Conservation (phyloP, 1,140 invertebrate genomes). For the Zaprionus taronus region DNA sequence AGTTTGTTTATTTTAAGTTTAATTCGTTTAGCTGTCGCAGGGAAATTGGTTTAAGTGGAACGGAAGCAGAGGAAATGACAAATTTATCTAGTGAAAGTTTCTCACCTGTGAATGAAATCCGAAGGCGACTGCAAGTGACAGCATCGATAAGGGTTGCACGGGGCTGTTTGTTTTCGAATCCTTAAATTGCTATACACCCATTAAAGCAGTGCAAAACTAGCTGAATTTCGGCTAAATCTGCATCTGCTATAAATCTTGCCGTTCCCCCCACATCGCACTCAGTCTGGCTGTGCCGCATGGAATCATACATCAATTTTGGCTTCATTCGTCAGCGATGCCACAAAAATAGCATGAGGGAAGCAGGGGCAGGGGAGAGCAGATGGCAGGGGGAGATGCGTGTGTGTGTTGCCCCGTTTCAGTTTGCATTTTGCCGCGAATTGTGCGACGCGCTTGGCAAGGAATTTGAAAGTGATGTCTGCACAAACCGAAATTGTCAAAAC, state of each 20-base stretch:
- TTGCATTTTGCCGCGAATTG: slow-evolving; percentile 44
- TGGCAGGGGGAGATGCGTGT: neutral
- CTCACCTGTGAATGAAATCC: slow-evolving; percentile 38
- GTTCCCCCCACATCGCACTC: neutral
- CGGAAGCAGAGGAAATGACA: slow-evolving; percentile 24
- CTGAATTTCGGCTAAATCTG: slow-evolving; percentile 27
- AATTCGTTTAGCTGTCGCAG: slow-evolving; percentile 60
- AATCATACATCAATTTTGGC: slow-evolving; percentile 78
- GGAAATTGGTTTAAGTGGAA: slow-evolving; percentile 67
- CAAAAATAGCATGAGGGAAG: slow-evolving; percentile 49
- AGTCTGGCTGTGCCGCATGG: slow-evolving; percentile 11
- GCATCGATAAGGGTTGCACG: slow-evolving; percentile 24
- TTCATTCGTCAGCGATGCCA: slow-evolving; percentile 73
- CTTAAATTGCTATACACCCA: neutral
- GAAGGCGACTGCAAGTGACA: slow-evolving; percentile 38
- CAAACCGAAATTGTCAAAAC: slow-evolving; percentile 78
- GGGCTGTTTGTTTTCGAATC: neutral
- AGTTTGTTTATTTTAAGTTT: slow-evolving; percentile 76
- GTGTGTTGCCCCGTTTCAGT: slow-evolving; percentile 15
- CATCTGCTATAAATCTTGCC: slow-evolving; percentile 64
- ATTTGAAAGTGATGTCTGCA: slow-evolving; percentile 55
- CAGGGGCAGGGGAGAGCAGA: slow-evolving; percentile 14
- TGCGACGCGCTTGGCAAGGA: slow-evolving; percentile 43
- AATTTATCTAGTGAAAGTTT: slow-evolving; percentile 62
- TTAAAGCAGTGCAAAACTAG: neutral